Evolutionary conservation across 2,888 invertebrate species (phyloP).

Genomic region (Idaea biselata): DNA sequence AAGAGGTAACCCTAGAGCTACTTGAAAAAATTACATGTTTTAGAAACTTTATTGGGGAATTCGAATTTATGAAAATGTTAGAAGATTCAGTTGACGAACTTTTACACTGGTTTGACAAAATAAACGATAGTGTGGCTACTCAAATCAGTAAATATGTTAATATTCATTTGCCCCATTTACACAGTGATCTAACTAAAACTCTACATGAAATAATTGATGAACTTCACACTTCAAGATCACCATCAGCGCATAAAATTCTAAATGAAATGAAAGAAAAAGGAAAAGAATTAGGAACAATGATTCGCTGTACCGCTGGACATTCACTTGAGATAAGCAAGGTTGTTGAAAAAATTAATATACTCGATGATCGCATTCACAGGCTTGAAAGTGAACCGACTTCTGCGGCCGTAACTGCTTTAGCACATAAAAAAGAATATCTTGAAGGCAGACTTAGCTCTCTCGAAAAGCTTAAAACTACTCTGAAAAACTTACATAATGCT

Average conservation of each 20-base stretch:
- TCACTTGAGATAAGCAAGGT: conserved; percentile 62
- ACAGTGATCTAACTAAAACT: conserved; percentile 55
- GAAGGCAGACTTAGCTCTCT: conserved; percentile 51
- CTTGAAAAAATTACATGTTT: conserved; percentile 56
- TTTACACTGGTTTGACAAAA: conserved; percentile 63
- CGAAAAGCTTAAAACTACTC: conserved; percentile 56
- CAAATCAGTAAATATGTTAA: conserved; percentile 54
- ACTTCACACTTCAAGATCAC: conserved; percentile 39
- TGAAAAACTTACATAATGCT: conserved; percentile 44
- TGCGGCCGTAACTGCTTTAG: conserved; percentile 58
- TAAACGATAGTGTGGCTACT: conserved; percentile 55
- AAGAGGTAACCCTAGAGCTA: conserved; percentile 46
- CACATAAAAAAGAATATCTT: conserved; percentile 59
- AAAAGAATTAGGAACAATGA: conserved; percentile 51
- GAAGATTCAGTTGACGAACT: conserved; percentile 49
- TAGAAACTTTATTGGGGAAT: conserved; percentile 40
- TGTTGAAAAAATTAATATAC: conserved; percentile 52
- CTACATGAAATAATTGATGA: conserved; percentile 63
- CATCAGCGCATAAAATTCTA: conserved; percentile 42
- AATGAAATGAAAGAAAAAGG: conserved; percentile 53
- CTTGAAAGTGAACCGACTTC: conserved; percentile 50
- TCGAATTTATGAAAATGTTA: conserved; percentile 50
- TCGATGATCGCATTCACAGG: conserved; percentile 57
- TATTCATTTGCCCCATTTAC: conserved; percentile 46
- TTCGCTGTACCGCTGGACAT: conserved; percentile 52